Conservation (phyloP, 2,113 vertebrate species). For the Apteryx owenii region DNA sequence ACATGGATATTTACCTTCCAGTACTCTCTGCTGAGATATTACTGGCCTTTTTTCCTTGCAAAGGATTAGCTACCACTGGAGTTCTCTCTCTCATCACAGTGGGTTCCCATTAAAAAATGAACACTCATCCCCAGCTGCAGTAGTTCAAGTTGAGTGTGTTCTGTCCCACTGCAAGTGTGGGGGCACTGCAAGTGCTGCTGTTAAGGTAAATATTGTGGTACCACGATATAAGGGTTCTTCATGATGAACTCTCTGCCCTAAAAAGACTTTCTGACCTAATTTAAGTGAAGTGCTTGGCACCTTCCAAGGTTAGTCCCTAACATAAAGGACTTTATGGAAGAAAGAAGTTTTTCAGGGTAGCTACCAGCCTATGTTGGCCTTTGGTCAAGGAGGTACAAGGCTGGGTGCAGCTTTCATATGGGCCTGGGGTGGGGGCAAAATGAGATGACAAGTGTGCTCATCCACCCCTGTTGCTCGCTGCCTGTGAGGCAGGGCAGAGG, state of each 20-base stretch:
- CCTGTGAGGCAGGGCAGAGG: not conserved
- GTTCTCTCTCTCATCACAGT: not conserved
- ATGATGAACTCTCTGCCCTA: not conserved
- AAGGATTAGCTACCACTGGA: not conserved
- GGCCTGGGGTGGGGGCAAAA: not conserved
- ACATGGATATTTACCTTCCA: slow-evolving; percentile 16
- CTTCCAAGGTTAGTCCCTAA: not conserved
- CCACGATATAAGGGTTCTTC: not conserved
- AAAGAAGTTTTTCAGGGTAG: not conserved
- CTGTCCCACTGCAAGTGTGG: not conserved
- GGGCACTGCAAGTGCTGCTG: accelerated
- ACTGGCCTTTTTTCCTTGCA: not conserved
- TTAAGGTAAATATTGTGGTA: not conserved
- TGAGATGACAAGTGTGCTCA: accelerated
- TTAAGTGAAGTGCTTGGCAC: not conserved
- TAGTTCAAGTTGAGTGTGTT: not conserved
- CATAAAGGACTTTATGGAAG: not conserved
- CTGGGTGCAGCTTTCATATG: not conserved
- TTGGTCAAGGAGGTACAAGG: not conserved
- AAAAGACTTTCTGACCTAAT: not conserved
- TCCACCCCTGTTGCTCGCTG: not conserved
- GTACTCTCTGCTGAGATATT: not conserved
- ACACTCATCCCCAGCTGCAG: not conserved
- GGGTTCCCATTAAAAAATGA: not conserved
- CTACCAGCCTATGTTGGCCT: not conserved